A percentile compares a stretch with the other conserved stretches of the same genome.
phyloP scores from a whole-genome alignment of 2,888 invertebrate genomes.

The Nesidiocoris tenuis region DNA sequence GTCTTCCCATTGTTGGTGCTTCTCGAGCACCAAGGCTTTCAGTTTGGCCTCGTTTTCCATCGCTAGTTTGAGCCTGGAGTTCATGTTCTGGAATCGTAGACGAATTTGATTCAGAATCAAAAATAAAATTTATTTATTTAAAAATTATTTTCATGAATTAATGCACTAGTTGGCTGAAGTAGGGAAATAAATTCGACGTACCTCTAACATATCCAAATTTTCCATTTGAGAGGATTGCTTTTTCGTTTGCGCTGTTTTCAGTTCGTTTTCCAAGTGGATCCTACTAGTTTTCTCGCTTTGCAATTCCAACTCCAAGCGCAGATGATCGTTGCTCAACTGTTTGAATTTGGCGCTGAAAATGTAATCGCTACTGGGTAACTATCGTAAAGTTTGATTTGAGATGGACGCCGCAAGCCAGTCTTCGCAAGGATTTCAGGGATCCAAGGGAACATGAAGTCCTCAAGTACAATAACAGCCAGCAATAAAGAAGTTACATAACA shows the following conservation, averaged over 20 bases:
- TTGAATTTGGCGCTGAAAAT: conserved; percentile 17
- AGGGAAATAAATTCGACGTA: too few relatives aligned
- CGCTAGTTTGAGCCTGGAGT: conserved; percentile 61
- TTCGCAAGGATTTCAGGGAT: too few relatives aligned
- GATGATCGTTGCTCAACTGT: conserved; percentile 6
- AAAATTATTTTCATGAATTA: not conserved
- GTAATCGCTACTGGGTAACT: not conserved
- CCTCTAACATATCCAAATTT: conserved; percentile 30
- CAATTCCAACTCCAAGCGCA: conserved; percentile 20
- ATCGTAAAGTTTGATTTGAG: too few relatives aligned
- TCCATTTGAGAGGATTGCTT: conserved; percentile 31
- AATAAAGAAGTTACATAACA: too few relatives aligned
- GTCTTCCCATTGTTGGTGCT: conserved; percentile 59
- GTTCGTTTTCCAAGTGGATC: conserved; percentile 17
- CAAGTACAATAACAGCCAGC: too few relatives aligned
- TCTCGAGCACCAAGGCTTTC: conserved; percentile 61
- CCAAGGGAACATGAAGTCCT: too few relatives aligned
- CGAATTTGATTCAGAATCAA: not conserved
- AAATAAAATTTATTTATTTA: not conserved
- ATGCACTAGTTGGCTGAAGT: too few relatives aligned
- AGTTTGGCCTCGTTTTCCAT: conserved; percentile 66
- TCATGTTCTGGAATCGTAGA: conserved; percentile 50
- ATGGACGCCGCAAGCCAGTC: too few relatives aligned
- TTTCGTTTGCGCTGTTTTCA: conserved; percentile 23
- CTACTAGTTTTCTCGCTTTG: conserved; percentile 36